Evolutionary conservation across 2,888 invertebrate species (phyloP).

Genomic region (Acanthoscelides obtectus): DNA sequence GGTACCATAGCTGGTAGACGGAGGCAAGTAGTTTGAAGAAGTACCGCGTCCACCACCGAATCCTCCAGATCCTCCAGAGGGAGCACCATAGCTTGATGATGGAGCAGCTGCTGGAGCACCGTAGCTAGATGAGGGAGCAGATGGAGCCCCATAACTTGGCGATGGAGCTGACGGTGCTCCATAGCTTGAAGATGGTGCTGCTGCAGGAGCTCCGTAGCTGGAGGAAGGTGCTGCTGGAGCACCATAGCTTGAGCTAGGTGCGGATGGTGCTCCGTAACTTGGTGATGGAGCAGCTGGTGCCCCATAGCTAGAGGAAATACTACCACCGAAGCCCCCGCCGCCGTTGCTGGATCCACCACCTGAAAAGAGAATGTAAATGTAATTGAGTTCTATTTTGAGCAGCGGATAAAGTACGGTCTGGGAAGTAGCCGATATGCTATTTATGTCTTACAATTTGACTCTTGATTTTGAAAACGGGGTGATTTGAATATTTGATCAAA

Average conservation of each 20-base stretch:
- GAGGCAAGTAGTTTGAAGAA: conserved; percentile 29
- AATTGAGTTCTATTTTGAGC: no score
- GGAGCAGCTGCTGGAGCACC: conserved; percentile 31
- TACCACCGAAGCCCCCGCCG: conserved; percentile 33
- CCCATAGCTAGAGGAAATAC: conserved; percentile 32
- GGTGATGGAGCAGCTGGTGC: conserved; percentile 35
- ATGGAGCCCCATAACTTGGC: conserved; percentile 48
- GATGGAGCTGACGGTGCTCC: conserved; percentile 44
- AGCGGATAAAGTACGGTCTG: no score
- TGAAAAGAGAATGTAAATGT: no score
- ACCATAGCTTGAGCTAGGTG: conserved; percentile 26
- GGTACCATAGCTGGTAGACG: conserved; percentile 39
- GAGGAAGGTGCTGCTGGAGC: conserved; percentile 28
- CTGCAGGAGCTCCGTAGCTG: conserved; percentile 42
- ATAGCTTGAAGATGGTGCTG: conserved; percentile 29
- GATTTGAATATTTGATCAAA: no score
- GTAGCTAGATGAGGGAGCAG: conserved; percentile 42
- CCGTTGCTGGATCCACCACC: conserved; percentile 35
- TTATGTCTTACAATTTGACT: no score
- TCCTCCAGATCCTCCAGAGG: conserved; percentile 25
- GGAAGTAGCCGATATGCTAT: no score
- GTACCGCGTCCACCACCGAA: conserved; percentile 9
- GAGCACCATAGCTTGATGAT: conserved; percentile 46
- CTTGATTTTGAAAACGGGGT: no score
- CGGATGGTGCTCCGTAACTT: conserved; percentile 35